Evolutionary conservation across 92 coral and sea anemone species (phyloP).

Genomic region (Bergia puertoricense): DNA sequence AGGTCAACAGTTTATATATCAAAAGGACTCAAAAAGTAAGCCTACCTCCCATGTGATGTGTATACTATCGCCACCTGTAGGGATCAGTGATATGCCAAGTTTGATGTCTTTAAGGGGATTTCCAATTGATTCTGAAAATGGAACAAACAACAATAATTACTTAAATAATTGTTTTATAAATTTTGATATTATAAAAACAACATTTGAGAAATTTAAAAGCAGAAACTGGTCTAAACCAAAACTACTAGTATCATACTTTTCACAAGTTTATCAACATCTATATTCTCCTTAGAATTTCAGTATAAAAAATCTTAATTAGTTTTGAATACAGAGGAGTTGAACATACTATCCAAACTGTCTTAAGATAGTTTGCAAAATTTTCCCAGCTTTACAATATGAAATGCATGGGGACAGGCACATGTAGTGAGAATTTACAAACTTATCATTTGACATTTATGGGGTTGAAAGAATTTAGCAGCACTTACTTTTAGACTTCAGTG

Average conservation of each 20-base stretch:
- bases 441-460: background rate
- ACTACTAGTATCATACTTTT: no score
- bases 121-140: slow-evolving; percentile 25
- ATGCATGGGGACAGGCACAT: background rate
- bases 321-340: background rate
- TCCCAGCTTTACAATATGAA: background rate
- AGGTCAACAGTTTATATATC: no score
- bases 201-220: background rate
- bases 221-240: background rate
- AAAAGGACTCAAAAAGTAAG: background rate
- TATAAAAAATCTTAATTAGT: background rate
- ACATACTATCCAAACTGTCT: background rate
- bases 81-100: slow-evolving; percentile 45
- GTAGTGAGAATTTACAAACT: background rate
- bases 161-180: background rate
- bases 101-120: slow-evolving; percentile 46
- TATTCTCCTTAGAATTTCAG: background rate
- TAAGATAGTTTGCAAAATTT: background rate
- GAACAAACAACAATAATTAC: background rate
- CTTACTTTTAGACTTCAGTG: slow-evolving; percentile 39
- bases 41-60: slow-evolving; percentile 78
- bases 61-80: slow-evolving; percentile 53
- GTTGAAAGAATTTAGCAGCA: background rate
- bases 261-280: slow-evolving; percentile 7
- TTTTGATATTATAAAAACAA: no score